phyloP scores from a whole-genome alignment of 2,888 invertebrate genomes.

The Schizotus pectinicornis region DNA sequence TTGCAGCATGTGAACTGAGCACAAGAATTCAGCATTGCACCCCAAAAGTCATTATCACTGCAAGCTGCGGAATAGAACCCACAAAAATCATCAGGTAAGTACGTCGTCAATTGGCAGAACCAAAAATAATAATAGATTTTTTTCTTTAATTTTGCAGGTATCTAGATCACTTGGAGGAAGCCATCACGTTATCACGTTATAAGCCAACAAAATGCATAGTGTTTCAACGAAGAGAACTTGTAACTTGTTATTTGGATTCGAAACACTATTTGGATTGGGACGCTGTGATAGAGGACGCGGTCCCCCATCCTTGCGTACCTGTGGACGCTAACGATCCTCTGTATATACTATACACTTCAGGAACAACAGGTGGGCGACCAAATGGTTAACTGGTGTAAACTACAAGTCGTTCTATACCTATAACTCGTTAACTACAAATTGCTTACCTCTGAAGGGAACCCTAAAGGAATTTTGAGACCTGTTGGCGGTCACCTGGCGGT shows the following conservation, averaged over 20 bases:
- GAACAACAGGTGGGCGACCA: constrained; percentile 66
- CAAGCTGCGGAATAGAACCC: constrained; percentile 86
- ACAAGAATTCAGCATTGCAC: constrained; percentile 81
- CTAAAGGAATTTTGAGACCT: constrained; percentile 80
- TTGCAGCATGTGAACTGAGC: constrained; percentile 82
- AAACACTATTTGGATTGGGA: constrained; percentile 75
- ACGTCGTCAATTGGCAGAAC: no score
- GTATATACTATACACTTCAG: constrained; percentile 87
- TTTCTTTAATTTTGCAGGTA: constrained; percentile 62
- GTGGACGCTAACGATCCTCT: constrained; percentile 83
- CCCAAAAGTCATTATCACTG: constrained; percentile 82
- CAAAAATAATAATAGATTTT: constrained; percentile 7
- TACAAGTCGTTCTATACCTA: neutral
- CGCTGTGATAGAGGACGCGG: constrained; percentile 65
- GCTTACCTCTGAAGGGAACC: constrained; percentile 51
- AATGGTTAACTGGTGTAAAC: no score
- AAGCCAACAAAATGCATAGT: constrained; percentile 76
- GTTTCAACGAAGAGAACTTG: constrained; percentile 72
- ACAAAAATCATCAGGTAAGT: constrained; percentile 73
- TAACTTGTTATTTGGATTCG: constrained; percentile 64
- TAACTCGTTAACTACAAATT: neutral
- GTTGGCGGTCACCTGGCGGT: constrained; percentile 81
- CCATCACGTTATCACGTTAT: constrained; percentile 69
- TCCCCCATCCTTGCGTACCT: constrained; percentile 76
- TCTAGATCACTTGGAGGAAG: constrained; percentile 77